Percentiles rank a stretch among this genome's conserved stretches.
phyloP scores from a whole-genome alignment of 2,113 vertebrate genomes.

The Machaerirhynchus nigripectus region DNA sequence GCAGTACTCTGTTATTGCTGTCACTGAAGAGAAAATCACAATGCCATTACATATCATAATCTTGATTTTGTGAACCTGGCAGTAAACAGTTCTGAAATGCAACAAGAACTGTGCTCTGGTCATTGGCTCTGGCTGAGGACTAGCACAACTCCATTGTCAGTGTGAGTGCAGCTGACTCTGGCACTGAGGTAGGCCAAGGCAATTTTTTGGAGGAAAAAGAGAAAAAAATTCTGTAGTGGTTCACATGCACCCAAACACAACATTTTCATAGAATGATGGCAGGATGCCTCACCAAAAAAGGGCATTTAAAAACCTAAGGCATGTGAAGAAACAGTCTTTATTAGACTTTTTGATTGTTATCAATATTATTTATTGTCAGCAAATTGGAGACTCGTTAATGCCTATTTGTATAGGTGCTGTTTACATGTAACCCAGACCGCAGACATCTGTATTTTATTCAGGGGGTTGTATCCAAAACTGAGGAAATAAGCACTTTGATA shows the following conservation, averaged over 20 bases:
- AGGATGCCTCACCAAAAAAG: not conserved
- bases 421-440: not conserved
- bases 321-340: not conserved
- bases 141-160: not conserved
- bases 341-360: not conserved
- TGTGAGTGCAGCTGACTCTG: not conserved
- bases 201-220: not conserved
- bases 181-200: not conserved
- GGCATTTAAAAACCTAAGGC: not conserved
- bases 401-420: not conserved
- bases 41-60: not conserved
- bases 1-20: not conserved
- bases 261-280: not conserved
- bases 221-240: not conserved
- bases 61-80: not conserved
- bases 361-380: not conserved
- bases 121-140: not conserved
- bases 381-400: not conserved
- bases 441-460: not conserved
- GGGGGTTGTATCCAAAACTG: not conserved
- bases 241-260: not conserved
- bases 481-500: conserved; percentile 12
- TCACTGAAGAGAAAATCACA: not conserved
- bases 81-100: not conserved
- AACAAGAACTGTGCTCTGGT: not conserved